Percentiles rank a stretch among this genome's conserved stretches.
Conservation (phyloP, 2,888 invertebrate species). For the Geophilus truncorum region DNA sequence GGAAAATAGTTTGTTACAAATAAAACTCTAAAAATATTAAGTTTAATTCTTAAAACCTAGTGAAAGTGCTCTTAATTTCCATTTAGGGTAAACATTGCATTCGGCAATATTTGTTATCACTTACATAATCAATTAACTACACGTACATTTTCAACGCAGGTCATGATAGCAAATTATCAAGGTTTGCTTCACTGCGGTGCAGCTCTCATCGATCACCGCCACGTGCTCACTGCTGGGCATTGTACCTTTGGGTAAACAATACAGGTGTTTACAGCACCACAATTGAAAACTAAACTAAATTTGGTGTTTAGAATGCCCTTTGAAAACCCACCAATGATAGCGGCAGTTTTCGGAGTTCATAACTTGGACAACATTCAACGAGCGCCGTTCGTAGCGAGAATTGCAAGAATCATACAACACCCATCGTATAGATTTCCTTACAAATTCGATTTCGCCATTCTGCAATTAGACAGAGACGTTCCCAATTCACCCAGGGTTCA, state of each 20-base stretch:
- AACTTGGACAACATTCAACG: not conserved
- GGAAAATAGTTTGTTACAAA: too few species aligned
- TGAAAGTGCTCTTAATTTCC: too few species aligned
- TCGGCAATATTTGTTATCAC: too few species aligned
- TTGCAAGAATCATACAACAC: not conserved
- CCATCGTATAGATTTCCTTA: not conserved
- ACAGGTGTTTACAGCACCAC: not conserved
- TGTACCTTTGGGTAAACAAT: not conserved
- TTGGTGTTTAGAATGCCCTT: not conserved
- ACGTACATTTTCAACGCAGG: not conserved
- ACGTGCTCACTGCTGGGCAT: not conserved
- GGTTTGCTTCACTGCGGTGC: conserved; percentile 5
- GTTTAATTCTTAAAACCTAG: too few species aligned
- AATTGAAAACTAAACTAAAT: not conserved
- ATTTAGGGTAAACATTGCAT: too few species aligned
- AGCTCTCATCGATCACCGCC: not conserved
- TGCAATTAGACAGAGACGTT: not conserved
- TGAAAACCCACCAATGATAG: not conserved
- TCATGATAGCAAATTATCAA: not conserved
- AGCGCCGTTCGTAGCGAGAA: not conserved
- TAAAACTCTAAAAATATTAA: too few species aligned
- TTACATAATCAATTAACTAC: too few species aligned
- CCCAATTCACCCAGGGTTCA: not conserved
- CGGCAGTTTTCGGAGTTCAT: not conserved
- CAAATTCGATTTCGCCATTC: not conserved